These are phyloP conservation scores for Agonum fuliginosum DNA, from an alignment of 2,888 invertebrate genomes.

Conservation along the genomic window DNA sequence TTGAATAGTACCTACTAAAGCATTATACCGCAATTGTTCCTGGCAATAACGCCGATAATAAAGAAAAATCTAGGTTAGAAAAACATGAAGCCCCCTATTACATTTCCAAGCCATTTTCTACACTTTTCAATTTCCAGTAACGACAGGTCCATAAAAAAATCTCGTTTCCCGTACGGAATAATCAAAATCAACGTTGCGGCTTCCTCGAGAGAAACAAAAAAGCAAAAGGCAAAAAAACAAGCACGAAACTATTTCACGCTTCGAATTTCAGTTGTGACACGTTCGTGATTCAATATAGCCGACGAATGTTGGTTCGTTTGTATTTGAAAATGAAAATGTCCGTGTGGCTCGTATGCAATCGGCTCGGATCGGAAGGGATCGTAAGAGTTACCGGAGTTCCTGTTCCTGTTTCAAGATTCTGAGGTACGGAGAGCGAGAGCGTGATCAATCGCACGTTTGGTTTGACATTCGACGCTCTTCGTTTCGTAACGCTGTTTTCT, in stretches of 20 bases:
- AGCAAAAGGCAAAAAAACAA: slow-evolving; percentile 29
- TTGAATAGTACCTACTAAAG: too few species aligned
- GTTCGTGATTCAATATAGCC: slow-evolving; percentile 39
- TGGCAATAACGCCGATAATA: not conserved
- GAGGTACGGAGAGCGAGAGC: not conserved
- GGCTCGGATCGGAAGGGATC: not conserved
- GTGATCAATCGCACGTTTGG: slow-evolving; percentile 10
- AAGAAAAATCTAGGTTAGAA: slow-evolving; percentile 20
- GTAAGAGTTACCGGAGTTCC: slow-evolving; percentile 5
- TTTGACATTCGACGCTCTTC: not conserved
- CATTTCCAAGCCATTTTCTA: slow-evolving; percentile 33
- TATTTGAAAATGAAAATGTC: slow-evolving; percentile 17
- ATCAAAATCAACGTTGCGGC: slow-evolving; percentile 43
- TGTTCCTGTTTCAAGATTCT: too few species aligned
- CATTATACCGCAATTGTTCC: not conserved
- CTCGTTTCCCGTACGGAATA: slow-evolving; percentile 37
- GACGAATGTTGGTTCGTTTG: slow-evolving; percentile 9
- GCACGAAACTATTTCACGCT: slow-evolving; percentile 45
- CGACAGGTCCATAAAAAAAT: slow-evolving; percentile 31
- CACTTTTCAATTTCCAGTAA: slow-evolving; percentile 38
- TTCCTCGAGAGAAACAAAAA: slow-evolving; percentile 34
- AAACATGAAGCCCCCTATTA: slow-evolving; percentile 14
- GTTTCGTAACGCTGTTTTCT: slow-evolving; percentile 1
- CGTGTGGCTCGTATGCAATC: slow-evolving; percentile 24
- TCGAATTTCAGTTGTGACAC: slow-evolving; percentile 44